Evolutionary conservation across 2,888 invertebrate species (phyloP).

Genomic region (Quadriops clusia): DNA sequence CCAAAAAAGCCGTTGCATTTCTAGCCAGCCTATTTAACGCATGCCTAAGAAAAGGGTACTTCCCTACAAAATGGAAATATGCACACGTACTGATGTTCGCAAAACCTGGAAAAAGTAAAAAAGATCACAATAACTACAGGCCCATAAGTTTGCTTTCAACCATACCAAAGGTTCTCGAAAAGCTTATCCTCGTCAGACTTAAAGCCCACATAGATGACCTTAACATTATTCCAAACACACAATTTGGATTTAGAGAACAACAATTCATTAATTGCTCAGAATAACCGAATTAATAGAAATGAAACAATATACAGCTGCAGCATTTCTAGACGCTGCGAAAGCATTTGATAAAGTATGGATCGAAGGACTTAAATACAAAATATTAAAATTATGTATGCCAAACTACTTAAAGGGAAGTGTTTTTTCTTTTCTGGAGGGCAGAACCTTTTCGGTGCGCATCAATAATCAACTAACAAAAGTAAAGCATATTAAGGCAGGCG

Average conservation of each 20-base stretch:
- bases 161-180: slow-evolving; percentile 18
- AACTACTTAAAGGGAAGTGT: slow-evolving; percentile 16
- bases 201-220: slow-evolving; percentile 3
- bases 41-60: slow-evolving; percentile 12
- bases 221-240: slow-evolving; percentile 9
- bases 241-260: slow-evolving; percentile 21
- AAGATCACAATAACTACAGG: slow-evolving; percentile 12
- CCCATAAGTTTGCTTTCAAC: slow-evolving; percentile 14
- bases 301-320: slow-evolving; percentile 15
- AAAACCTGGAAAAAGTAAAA: slow-evolving; percentile 15
- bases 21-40: slow-evolving; percentile 13
- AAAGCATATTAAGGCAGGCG: slow-evolving; percentile 12
- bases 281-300: slow-evolving; percentile 18
- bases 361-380: slow-evolving; percentile 18
- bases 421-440: slow-evolving; percentile 16
- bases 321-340: slow-evolving; percentile 21
- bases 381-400: slow-evolving; percentile 15
- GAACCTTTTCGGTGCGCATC: slow-evolving; percentile 16
- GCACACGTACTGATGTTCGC: slow-evolving; percentile 13
- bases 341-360: slow-evolving; percentile 25
- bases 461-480: too few relatives aligned
- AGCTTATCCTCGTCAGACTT: slow-evolving; percentile 11
- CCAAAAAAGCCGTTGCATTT: slow-evolving; percentile 13
- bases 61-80: slow-evolving; percentile 15
- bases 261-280: slow-evolving; percentile 17